A percentile compares a stretch with the other conserved stretches of the same genome.
These are phyloP conservation scores for Notodonta dromedarius DNA, from an alignment of 2,888 invertebrate species.

Conservation along the genomic window DNA sequence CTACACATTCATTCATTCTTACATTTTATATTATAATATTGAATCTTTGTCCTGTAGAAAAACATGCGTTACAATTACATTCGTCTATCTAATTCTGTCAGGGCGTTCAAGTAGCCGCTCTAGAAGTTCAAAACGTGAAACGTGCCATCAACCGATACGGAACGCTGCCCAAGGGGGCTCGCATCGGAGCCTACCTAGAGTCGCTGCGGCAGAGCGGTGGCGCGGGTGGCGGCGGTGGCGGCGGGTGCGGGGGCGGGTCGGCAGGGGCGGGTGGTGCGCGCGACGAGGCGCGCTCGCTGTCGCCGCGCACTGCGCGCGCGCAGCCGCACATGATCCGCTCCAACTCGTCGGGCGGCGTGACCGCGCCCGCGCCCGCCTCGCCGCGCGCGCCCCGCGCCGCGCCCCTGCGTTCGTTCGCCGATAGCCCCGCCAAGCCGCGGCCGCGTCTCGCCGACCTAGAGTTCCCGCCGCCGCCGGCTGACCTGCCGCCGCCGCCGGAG, in stretches of 20 bases:
- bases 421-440: slow-evolving; percentile 89
- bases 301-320: slow-evolving; percentile 87
- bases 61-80: no score
- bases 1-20: background rate
- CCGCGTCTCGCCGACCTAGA: slow-evolving; percentile 92
- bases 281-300: slow-evolving; percentile 82
- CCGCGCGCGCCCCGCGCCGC: slow-evolving; percentile 65
- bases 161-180: slow-evolving; percentile 97
- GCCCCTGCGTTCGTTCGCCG: slow-evolving; percentile 84
- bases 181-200: slow-evolving; percentile 98
- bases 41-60: no score
- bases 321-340: slow-evolving; percentile 94
- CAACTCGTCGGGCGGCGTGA: slow-evolving; percentile 94
- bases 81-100: slow-evolving; percentile 36
- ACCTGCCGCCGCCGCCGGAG: slow-evolving; percentile 91
- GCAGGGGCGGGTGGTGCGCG: slow-evolving; percentile 71
- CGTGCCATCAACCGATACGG: slow-evolving; percentile 98
- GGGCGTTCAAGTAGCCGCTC: slow-evolving; percentile 93
- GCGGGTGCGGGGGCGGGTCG: slow-evolving; percentile 71
- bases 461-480: slow-evolving; percentile 94
- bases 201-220: slow-evolving; percentile 92
- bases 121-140: slow-evolving; percentile 98
- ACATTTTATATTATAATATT: no score
- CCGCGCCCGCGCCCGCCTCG: slow-evolving; percentile 77
- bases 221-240: slow-evolving; percentile 33